phyloP scores from a whole-genome alignment of 2,113 vertebrate genomes.

The Microcebus griseorufus region DNA sequence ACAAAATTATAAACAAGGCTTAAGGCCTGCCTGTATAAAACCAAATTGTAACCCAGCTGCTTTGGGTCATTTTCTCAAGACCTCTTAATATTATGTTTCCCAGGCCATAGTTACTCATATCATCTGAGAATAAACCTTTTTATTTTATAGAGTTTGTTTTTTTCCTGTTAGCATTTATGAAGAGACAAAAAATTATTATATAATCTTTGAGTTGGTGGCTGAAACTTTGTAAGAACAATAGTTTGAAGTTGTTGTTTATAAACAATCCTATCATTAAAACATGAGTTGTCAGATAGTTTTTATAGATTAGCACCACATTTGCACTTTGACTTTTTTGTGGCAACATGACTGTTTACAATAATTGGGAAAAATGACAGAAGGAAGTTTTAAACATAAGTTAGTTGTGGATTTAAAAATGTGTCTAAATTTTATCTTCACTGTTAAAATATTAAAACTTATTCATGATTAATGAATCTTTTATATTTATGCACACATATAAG shows the following conservation, averaged over 20 bases:
- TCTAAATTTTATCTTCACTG: neutral
- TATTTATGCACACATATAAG: neutral
- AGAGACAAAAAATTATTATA: neutral
- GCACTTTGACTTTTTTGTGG: neutral
- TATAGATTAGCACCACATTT: neutral
- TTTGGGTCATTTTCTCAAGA: too few species aligned
- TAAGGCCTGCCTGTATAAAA: too few species aligned
- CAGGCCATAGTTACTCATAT: too few species aligned
- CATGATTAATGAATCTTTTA: neutral
- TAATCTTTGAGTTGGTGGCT: neutral
- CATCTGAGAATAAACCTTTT: too few species aligned
- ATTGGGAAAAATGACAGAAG: neutral
- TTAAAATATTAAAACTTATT: neutral
- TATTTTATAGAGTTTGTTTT: too few species aligned
- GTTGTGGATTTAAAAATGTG: neutral
- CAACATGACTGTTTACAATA: neutral
- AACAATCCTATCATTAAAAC: neutral
- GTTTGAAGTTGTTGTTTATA: neutral
- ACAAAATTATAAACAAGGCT: too few species aligned
- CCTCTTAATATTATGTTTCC: too few species aligned
- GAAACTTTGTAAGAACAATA: neutral
- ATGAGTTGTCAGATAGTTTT: neutral
- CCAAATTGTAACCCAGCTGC: too few species aligned
- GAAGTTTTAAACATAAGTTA: neutral
- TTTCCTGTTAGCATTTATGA: neutral